These are phyloP conservation scores for Trissolcus basalis DNA, from an alignment of 1,140 invertebrate genomes.

Conservation along the genomic window DNA sequence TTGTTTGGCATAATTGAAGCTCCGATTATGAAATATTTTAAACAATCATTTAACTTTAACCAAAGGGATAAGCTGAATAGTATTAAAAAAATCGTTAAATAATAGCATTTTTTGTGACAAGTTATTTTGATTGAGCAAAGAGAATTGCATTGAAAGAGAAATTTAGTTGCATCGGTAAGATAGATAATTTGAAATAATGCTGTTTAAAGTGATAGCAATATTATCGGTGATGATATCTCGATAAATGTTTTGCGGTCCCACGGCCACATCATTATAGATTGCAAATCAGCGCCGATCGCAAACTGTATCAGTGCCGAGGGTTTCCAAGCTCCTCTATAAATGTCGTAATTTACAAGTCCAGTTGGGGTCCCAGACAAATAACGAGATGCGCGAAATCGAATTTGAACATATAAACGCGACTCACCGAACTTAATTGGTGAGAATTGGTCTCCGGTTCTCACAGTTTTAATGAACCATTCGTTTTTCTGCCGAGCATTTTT, in stretches of 20 bases:
- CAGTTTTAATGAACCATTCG: slow-evolving; percentile 31
- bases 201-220: slow-evolving; percentile 21
- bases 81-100: too few species aligned
- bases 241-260: slow-evolving; percentile 47
- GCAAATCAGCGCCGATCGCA: slow-evolving; percentile 50
- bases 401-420: slow-evolving; percentile 31
- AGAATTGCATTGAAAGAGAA: too few species aligned
- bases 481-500: slow-evolving; percentile 1
- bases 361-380: slow-evolving; percentile 9
- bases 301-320: slow-evolving; percentile 19
- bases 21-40: too few species aligned
- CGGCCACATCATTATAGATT: slow-evolving; percentile 53
- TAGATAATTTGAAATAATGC: slow-evolving; percentile 29
- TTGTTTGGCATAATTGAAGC: too few species aligned
- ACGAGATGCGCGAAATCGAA: slow-evolving; percentile 30
- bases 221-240: slow-evolving; percentile 38
- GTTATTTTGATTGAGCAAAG: too few species aligned
- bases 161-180: slow-evolving; percentile 11
- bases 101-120: too few species aligned
- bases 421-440: slow-evolving; percentile 46
- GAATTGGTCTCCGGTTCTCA: slow-evolving; percentile 36
- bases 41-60: too few species aligned
- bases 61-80: too few species aligned
- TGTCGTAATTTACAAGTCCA: slow-evolving; percentile 58
- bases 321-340: slow-evolving; percentile 44